Evolutionary conservation across 2,797 vertebrate genomes (phyloP).

Genomic region (Lerista edwardsae): DNA sequence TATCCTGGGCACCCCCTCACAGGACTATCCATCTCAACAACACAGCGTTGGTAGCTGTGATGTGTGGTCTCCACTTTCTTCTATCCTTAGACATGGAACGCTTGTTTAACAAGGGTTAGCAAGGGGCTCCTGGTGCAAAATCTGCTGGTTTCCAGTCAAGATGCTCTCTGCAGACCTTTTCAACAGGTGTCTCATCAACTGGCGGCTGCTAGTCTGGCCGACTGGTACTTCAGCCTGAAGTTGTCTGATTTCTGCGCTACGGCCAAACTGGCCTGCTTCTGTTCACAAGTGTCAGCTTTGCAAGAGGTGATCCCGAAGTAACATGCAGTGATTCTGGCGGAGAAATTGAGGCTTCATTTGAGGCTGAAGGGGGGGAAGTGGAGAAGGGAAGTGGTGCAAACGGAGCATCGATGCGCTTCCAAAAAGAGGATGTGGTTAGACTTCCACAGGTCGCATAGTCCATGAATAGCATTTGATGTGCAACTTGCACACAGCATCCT

Average conservation of each 20-base stretch:
- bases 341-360: neutral
- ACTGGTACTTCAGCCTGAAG: neutral
- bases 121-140: neutral
- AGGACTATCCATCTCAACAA: neutral
- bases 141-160: neutral
- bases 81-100: neutral
- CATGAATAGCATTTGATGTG: neutral
- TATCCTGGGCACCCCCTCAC: neutral
- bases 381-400: neutral
- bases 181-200: neutral
- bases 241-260: neutral
- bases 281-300: neutral
- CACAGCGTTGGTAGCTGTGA: neutral
- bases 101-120: no score
- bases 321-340: neutral
- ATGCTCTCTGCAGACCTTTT: no score
- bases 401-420: neutral
- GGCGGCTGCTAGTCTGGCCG: neutral
- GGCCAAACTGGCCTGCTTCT: neutral
- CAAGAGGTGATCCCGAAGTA: neutral
- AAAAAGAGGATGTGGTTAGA: neutral
- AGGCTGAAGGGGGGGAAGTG: neutral
- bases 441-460: neutral
- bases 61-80: neutral
- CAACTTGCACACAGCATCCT: no score